Evolutionary conservation across 2,113 vertebrate species (phyloP), one percentile per base, ranked within the genome.

Genomic region (Xerus inauris): DNA sequence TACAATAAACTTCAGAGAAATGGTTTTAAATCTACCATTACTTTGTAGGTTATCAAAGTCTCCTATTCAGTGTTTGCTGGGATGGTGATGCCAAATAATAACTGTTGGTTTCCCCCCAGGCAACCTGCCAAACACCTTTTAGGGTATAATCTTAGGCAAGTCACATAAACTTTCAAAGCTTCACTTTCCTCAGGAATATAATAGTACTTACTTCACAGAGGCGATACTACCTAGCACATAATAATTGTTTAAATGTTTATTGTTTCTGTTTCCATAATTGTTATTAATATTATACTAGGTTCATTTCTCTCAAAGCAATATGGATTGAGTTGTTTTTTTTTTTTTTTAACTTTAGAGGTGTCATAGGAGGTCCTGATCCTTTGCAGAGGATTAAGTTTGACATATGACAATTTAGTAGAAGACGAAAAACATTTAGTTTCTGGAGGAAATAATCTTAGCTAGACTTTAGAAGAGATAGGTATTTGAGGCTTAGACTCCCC

Each of bases 21-120:
- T 89, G 91, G 13, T 89, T 97, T 94, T 54, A 89, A 69, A 93
- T 95, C 6, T 86, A n/a, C 19, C 35, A 79, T 95, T 97, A 87
- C 38, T 86, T 87, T 95, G 6, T 85, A 95, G 24, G 8, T 95
- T 91, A 69, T 84, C 67, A 80, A 87, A 67, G 62, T 83, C 16
- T 91, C 24, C 79, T 76, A 62, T 92, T 94, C 32, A 85, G 42
- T 96, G 35, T 92, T 97, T 96, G 17, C 32, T 76, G 16, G 54
- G 12, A 49, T 94, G 42, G 22, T 89, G 28, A 71, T 95, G 65
- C 64, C 64, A 73, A 67, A 40, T 94, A 94, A 62, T 47, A 91
- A 72, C 24, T 79, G 64, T 71, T 93, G 51, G 22, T 84, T 93
- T 95, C 86, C 20, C 93, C 45, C 51, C 62, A 69, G 10, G 20